These are phyloP conservation scores for Erpornis zantholeuca DNA, from an alignment of 2,113 vertebrate species.

Conservation along the genomic window DNA sequence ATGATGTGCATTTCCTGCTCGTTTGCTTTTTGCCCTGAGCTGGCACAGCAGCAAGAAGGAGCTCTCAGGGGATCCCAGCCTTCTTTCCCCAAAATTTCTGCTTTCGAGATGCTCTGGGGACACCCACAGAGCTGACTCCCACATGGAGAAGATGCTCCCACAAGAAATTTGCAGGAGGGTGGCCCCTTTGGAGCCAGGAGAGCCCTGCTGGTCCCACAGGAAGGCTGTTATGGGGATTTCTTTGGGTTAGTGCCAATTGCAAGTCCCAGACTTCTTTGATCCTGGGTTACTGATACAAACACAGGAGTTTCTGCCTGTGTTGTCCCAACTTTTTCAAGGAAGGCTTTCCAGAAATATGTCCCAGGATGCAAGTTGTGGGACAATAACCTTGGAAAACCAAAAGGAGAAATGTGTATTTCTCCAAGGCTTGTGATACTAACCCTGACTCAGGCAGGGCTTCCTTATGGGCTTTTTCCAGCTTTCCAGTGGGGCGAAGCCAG, in stretches of 20 bases:
- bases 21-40: background rate
- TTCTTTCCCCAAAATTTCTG: background rate
- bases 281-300: background rate
- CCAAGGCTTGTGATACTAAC: background rate
- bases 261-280: background rate
- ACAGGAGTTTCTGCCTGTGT: background rate
- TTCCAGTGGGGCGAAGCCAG: background rate
- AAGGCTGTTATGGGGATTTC: background rate
- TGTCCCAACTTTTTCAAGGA: background rate
- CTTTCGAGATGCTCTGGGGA: background rate
- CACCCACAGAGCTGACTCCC: background rate
- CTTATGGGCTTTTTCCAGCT: background rate
- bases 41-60: background rate
- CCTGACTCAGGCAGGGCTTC: fast-evolving
- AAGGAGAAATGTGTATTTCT: fast-evolving
- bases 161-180: background rate
- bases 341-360: background rate
- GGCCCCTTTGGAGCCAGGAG: background rate
- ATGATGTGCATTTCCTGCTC: fast-evolving
- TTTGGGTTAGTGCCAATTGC: background rate
- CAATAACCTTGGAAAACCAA: background rate
- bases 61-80: too few relatives aligned
- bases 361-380: background rate
- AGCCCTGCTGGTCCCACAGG: background rate
- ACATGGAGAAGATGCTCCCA: background rate